Evolutionary conservation across 1,140 invertebrate genomes (phyloP).

Genomic region (Heliconius melpomene): DNA sequence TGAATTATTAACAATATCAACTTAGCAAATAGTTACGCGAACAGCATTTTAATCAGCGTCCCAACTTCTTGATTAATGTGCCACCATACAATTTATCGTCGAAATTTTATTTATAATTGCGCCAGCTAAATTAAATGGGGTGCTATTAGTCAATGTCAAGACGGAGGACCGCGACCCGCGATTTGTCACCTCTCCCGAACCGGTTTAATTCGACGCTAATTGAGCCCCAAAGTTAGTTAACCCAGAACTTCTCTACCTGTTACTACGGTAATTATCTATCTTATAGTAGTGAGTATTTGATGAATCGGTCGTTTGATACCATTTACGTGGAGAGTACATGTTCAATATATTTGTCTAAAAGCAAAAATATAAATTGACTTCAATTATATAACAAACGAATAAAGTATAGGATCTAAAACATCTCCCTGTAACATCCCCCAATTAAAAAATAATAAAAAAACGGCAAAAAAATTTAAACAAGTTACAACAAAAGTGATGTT

Average conservation of each 20-base stretch:
- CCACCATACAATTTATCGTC: constrained; percentile 75
- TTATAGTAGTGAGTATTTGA: constrained; percentile 48
- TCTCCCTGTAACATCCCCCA: background rate
- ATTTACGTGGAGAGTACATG: background rate
- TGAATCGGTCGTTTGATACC: constrained; percentile 21
- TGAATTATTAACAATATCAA: constrained; percentile 79
- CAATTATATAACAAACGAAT: background rate
- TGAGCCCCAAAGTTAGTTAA: constrained; percentile 68
- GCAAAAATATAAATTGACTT: background rate
- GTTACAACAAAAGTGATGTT: background rate
- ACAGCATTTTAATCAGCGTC: constrained; percentile 82
- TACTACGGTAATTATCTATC: constrained; percentile 59
- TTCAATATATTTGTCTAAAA: background rate
- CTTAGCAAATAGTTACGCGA: constrained; percentile 77
- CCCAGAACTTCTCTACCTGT: constrained; percentile 63
- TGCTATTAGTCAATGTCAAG: constrained; percentile 76
- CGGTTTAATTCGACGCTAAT: constrained; percentile 75
- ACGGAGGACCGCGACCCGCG: constrained; percentile 64
- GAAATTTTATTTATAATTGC: constrained; percentile 81
- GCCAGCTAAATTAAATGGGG: constrained; percentile 74
- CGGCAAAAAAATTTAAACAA: constrained; percentile 14
- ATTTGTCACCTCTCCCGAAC: constrained; percentile 73
- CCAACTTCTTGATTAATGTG: constrained; percentile 82
- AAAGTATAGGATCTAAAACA: constrained; percentile 4
- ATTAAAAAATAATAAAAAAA: constrained; percentile 8